Base-by-base conservation (phyloP, 1,140 invertebrate species). In the Drosophila jambulina region DNA sequence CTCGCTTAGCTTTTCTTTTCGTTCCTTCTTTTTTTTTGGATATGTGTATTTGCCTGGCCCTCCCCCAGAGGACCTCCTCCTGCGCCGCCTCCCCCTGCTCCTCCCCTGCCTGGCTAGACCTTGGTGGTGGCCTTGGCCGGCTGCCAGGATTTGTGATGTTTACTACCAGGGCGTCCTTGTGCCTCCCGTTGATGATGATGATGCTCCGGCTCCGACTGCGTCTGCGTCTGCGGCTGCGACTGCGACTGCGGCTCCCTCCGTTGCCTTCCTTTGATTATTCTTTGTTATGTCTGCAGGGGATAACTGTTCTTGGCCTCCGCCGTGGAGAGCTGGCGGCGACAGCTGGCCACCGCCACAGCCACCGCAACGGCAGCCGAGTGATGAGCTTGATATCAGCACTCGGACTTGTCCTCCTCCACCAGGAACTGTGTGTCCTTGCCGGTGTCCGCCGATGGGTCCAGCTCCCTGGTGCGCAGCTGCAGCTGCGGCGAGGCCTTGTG, bases 361-460 rank as follows among this genome's bases (percentile, higher is more conserved):
- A 38, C 25, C 43, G 61, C 49, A 72, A 48, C 36, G 72, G 54
- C 34, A 82, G 71, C 76, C 54, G 84, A 64, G 46, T 69, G 71
- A 76, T 76, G 78, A 67, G 83, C 78, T 91, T 84, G 83, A 91
- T 92, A 93, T 92, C 91, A 93, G 87, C 92, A 93, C 75, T 92
- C 93, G 88, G 93, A 93, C 74, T 93, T 93, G 93, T 98, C 97
- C 94, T 98, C 97, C 91, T 96, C 96, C 54, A 98, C 97, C 64
- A 99, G 94, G 91, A 96, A 96, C 92, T 97, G 96, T 2, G 97
- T 98, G 93, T 98, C 98, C 93, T 97, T 97, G 90, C 97, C 97
- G n/a, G 97, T 97, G 91, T 98, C 97, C 27, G 95, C 94, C 58
- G 95, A 95, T 2, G 97, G 97, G 93, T 98, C 97, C 36, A 98